Evolutionary conservation across 2,113 vertebrate species (phyloP).

Genomic region (Petaurus breviceps): DNA sequence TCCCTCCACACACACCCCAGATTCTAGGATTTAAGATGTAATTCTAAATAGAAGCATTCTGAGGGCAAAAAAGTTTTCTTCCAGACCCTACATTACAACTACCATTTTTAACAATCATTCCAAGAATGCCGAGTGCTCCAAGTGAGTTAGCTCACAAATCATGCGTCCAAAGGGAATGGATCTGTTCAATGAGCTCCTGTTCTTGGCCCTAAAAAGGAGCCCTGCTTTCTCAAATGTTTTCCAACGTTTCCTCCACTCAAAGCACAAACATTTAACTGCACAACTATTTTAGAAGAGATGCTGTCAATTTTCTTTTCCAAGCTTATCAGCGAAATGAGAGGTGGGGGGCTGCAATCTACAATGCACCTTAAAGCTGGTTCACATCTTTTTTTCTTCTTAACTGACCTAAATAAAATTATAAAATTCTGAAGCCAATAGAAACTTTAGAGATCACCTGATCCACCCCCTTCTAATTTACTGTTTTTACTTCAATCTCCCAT

Average conservation of each 20-base stretch:
- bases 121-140: neutral
- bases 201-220: neutral
- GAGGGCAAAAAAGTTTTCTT: too few relatives aligned
- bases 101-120: neutral
- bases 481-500: slow-evolving; percentile 37
- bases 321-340: slow-evolving; percentile 10
- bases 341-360: neutral
- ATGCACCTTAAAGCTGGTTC: neutral
- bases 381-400: neutral
- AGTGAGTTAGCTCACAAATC: neutral
- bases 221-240: neutral
- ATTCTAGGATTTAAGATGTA: neutral
- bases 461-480: too few relatives aligned
- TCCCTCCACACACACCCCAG: neutral
- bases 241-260: neutral
- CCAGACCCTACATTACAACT: neutral
- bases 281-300: neutral
- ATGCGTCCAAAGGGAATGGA: accelerated
- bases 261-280: neutral
- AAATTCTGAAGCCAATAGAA: too few relatives aligned
- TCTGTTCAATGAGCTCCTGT: neutral
- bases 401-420: neutral
- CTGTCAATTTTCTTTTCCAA: neutral
- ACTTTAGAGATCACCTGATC: too few relatives aligned
- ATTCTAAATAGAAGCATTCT: neutral